Percentiles rank a stretch among this genome's conserved stretches.
These are phyloP conservation scores for Megalops atlanticus DNA, from an alignment of 2,113 vertebrate genomes.

Conservation along the genomic window DNA sequence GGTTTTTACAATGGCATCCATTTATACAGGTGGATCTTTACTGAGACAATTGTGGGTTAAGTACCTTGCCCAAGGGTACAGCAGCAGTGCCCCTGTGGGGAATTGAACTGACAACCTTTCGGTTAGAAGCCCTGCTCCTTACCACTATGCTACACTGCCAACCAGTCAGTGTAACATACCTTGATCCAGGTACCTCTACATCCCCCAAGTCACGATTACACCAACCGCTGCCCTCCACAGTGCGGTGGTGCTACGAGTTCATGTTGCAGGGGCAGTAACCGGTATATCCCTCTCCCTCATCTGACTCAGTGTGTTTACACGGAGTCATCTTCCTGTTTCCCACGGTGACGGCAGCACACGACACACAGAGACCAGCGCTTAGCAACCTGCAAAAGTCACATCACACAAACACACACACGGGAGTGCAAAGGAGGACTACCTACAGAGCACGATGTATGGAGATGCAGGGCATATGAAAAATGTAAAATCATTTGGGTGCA, in stretches of 20 bases:
- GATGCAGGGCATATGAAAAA: neutral
- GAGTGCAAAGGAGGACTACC: neutral
- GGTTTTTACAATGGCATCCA: too few species aligned
- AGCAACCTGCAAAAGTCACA: constrained; percentile 16
- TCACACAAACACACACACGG: constrained; percentile 8
- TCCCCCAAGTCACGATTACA: neutral
- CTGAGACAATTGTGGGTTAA: too few species aligned
- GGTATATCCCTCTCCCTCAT: neutral
- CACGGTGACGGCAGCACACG: neutral
- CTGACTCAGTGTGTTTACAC: neutral
- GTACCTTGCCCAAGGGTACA: too few species aligned
- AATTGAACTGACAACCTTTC: too few species aligned
- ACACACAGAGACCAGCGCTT: constrained; percentile 10
- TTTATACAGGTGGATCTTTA: too few species aligned
- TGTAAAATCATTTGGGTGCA: neutral
- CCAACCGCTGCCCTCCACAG: neutral
- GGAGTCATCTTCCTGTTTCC: constrained; percentile 20
- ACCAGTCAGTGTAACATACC: neutral
- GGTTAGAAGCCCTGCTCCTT: too few species aligned
- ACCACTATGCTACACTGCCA: too few species aligned
- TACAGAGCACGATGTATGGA: neutral
- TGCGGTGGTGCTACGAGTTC: neutral
- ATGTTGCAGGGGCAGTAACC: constrained; percentile 1
- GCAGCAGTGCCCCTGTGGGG: too few species aligned
- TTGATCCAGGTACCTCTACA: neutral